phyloP scores from a whole-genome alignment of 2,113 vertebrate species.

The Bubalus kerabau region DNA sequence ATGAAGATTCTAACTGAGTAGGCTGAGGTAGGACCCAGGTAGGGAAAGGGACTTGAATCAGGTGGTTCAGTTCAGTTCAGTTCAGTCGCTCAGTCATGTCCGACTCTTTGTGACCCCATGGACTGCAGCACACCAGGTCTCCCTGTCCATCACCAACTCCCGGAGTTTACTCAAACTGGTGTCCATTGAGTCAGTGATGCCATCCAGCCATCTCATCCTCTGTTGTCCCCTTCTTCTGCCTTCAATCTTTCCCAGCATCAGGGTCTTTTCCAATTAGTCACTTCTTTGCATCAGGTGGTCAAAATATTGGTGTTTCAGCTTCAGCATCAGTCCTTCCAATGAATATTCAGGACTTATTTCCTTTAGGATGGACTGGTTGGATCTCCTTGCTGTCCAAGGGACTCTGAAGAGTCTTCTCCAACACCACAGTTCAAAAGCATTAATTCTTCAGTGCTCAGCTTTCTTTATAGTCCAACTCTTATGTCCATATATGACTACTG shows the following conservation, averaged over 20 bases:
- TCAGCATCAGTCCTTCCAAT: neutral
- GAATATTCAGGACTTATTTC: neutral
- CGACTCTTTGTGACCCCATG: neutral
- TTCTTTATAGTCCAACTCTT: neutral
- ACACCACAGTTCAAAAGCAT: neutral
- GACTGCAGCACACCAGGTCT: neutral
- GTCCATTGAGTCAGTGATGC: neutral
- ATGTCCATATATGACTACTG: neutral
- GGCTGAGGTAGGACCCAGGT: neutral
- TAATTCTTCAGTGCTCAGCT: neutral
- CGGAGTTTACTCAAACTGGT: neutral
- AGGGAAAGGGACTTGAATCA: neutral
- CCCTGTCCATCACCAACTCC: neutral
- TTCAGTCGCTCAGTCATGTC: neutral
- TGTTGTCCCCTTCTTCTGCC: neutral
- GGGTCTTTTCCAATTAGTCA: neutral
- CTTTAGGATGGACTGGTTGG: neutral
- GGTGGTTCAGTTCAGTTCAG: neutral
- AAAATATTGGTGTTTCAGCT: neutral
- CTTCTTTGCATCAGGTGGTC: fast-evolving
- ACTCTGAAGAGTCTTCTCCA: neutral
- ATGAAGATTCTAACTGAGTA: neutral
- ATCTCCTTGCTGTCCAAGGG: neutral
- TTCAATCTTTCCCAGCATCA: neutral
- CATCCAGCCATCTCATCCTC: neutral